Evolutionary conservation across 2,797 vertebrate species (phyloP).

Genomic region (Tapera naevia): DNA sequence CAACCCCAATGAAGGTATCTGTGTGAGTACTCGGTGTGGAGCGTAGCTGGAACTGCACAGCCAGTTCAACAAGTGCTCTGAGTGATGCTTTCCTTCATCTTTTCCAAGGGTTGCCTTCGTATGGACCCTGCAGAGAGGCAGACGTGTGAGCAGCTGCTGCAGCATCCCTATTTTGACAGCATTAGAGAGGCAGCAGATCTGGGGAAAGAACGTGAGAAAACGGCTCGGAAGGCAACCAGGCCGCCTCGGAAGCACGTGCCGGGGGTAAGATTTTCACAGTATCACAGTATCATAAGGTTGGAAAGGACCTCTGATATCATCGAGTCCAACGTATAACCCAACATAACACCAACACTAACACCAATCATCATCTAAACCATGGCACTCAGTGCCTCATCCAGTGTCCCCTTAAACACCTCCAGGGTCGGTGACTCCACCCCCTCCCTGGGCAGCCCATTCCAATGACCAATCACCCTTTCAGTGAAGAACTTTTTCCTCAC

Average conservation of each 20-base stretch:
- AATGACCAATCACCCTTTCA: no score
- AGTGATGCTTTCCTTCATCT: neutral
- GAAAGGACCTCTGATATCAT: no score
- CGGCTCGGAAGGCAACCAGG: conserved; percentile 74
- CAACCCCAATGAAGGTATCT: neutral
- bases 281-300: no score
- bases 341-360: no score
- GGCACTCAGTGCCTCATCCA: no score
- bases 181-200: conserved; percentile 76
- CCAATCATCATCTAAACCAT: no score
- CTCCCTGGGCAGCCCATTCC: no score
- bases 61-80: fast-evolving
- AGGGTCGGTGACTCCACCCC: no score
- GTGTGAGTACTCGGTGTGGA: neutral
- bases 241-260: conserved; percentile 81
- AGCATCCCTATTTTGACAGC: conserved; percentile 89
- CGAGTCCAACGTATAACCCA: no score
- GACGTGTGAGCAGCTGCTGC: conserved; percentile 89
- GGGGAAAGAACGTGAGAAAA: conserved; percentile 76
- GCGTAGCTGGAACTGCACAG: neutral
- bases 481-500: no score
- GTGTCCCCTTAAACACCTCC: no score
- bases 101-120: conserved; percentile 83
- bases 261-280: conserved; percentile 82
- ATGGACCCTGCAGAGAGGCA: conserved; percentile 90